Conservation (phyloP, 2,797 vertebrate species). For the Alcedo atthis region DNA sequence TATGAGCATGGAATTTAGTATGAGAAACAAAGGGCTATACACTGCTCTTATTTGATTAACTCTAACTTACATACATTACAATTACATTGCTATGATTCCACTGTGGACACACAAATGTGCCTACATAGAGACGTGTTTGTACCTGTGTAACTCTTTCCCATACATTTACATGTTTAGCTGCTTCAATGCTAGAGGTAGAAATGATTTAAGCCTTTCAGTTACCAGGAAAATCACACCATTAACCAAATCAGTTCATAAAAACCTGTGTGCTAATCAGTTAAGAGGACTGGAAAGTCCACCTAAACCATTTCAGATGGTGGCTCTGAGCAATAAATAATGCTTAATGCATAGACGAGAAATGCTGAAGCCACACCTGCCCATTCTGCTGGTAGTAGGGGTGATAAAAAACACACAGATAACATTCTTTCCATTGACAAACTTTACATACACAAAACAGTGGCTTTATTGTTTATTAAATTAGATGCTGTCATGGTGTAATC, state of each 20-base stretch:
- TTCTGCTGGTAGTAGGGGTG: conserved; percentile 20
- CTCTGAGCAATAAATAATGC: conserved; percentile 44
- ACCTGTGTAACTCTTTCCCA: not conserved
- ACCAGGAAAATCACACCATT: conserved; percentile 42
- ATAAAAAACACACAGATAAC: conserved; percentile 61
- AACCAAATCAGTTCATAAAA: conserved; percentile 42
- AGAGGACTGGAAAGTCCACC: conserved; percentile 57
- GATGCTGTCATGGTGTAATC: conserved; percentile 40
- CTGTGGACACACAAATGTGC: not conserved
- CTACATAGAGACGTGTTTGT: not conserved
- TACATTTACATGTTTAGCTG: conserved; percentile 29
- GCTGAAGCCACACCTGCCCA: conserved; percentile 27
- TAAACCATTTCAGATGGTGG: conserved; percentile 13
- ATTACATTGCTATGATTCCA: not conserved
- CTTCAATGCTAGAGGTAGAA: conserved; percentile 24
- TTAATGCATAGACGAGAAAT: conserved; percentile 14
- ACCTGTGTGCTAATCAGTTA: not conserved
- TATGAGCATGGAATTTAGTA: not conserved
- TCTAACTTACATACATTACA: not conserved
- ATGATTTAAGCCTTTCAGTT: conserved; percentile 2
- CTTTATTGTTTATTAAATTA: conserved; percentile 69
- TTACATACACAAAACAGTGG: conserved; percentile 51
- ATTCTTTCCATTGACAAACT: conserved; percentile 61
- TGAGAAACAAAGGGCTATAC: not conserved
- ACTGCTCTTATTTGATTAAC: not conserved